phyloP scores from a whole-genome alignment of 1,140 invertebrate genomes.

The Acromyrmex charruanus region DNA sequence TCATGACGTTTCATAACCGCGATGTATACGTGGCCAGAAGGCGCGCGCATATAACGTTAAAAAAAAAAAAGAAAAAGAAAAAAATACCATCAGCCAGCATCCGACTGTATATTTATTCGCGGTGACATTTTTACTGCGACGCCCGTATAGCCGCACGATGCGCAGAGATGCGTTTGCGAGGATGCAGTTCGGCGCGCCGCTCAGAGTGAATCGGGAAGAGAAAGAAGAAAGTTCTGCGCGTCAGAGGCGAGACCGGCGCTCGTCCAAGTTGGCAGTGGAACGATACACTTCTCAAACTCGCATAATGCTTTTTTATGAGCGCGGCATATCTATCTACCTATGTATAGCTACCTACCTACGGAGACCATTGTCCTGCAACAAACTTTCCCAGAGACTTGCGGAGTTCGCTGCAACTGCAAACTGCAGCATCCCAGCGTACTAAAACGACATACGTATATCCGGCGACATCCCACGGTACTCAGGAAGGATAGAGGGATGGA shows the following conservation, averaged over 20 bases:
- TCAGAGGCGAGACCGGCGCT: conserved; percentile 17
- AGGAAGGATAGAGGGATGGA: background rate
- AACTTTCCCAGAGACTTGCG: conserved; percentile 39
- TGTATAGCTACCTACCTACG: conserved; percentile 30
- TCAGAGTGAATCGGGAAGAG: background rate
- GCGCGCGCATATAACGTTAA: conserved; percentile 34
- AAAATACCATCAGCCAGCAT: conserved; percentile 48
- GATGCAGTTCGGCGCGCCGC: conserved; percentile 9
- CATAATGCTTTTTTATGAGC: conserved; percentile 58
- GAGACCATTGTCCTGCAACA: conserved; percentile 52
- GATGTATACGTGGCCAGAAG: conserved; percentile 36
- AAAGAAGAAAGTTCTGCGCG: conserved; percentile 52
- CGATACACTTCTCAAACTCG: conserved; percentile 65
- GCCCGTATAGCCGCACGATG: background rate
- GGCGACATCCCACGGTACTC: background rate
- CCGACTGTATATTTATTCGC: conserved; percentile 57
- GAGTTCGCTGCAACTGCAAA: conserved; percentile 37
- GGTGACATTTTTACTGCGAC: conserved; percentile 57
- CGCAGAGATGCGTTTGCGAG: conserved; percentile 28
- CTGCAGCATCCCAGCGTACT: background rate
- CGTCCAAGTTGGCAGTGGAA: conserved; percentile 43
- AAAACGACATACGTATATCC: conserved; percentile 11
- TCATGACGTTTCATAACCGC: conserved; percentile 59
- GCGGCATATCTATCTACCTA: conserved; percentile 20
- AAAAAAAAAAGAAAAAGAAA: conserved; percentile 26